Conservation (phyloP, 2,113 vertebrate genomes). For the Elephas maximus region DNA sequence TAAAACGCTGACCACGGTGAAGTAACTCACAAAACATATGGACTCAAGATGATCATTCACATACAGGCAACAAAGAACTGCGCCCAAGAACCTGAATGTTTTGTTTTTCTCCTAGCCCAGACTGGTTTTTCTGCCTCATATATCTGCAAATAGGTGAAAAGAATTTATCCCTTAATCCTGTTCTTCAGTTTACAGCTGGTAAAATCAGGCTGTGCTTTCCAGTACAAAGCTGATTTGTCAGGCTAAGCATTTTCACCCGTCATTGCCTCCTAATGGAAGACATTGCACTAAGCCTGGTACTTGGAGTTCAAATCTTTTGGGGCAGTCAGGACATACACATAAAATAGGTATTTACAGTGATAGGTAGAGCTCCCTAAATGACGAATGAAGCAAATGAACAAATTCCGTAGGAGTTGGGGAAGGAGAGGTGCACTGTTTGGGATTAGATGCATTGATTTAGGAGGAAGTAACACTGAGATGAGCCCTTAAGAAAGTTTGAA, state of each 20-base stretch:
- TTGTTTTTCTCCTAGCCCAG: constrained; percentile 11
- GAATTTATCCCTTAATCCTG: not conserved
- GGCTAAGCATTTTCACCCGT: not conserved
- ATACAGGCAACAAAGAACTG: constrained; percentile 46
- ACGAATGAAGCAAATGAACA: not conserved
- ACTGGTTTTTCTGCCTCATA: constrained; percentile 11
- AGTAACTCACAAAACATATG: constrained; percentile 70
- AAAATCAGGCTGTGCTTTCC: not conserved
- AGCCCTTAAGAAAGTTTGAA: not conserved
- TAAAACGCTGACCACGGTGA: constrained; percentile 64
- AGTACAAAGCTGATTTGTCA: not conserved
- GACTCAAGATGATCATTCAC: constrained; percentile 75
- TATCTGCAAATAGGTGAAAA: not conserved
- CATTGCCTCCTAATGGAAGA: not conserved
- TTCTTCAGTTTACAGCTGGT: not conserved
- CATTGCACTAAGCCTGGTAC: not conserved
- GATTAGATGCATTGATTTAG: too few relatives aligned
- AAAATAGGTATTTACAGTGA: constrained; percentile 12
- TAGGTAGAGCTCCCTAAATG: not conserved
- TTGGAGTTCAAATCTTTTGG: not conserved
- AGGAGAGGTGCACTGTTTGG: not conserved
- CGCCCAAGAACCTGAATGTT: constrained; percentile 14
- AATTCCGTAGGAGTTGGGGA: not conserved
- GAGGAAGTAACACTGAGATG: not conserved
- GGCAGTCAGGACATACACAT: not conserved